phyloP scores from a whole-genome alignment of 1,140 invertebrate species.

The Drosophila ambigua region DNA sequence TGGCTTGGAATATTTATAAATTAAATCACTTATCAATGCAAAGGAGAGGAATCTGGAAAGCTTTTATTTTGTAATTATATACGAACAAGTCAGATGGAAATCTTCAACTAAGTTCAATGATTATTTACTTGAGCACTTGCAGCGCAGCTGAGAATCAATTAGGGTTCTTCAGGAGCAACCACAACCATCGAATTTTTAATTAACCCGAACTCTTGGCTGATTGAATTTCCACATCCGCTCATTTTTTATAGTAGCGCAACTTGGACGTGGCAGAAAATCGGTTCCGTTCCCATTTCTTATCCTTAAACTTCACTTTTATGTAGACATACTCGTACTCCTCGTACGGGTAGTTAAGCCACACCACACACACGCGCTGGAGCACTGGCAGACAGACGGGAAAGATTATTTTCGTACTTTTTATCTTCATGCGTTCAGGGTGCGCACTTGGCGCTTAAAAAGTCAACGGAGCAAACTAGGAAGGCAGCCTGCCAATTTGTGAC shows the following conservation, averaged over 20 bases:
- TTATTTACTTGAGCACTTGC: slow-evolving; percentile 1
- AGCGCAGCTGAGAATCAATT: slow-evolving; percentile 33
- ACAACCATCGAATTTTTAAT: slow-evolving; percentile 34
- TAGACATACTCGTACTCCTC: slow-evolving; percentile 40
- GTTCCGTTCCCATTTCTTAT: slow-evolving; percentile 22
- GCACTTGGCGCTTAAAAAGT: slow-evolving; percentile 62
- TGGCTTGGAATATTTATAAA: too few relatives aligned
- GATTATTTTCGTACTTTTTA: slow-evolving; percentile 57
- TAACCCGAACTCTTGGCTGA: slow-evolving; percentile 53
- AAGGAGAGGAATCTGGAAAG: too few relatives aligned
- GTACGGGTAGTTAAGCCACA: slow-evolving; percentile 48
- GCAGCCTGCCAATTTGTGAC: slow-evolving; percentile 65
- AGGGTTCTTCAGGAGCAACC: slow-evolving; percentile 31
- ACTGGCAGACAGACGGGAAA: slow-evolving; percentile 7
- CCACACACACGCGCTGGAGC: slow-evolving; percentile 8
- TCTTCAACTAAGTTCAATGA: not conserved
- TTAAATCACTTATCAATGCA: slow-evolving; percentile 10
- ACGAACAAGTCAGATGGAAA: too few relatives aligned
- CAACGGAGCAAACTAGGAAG: slow-evolving; percentile 55
- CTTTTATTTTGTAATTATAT: too few relatives aligned
- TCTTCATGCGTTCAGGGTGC: slow-evolving; percentile 57
- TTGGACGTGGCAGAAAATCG: slow-evolving; percentile 43
- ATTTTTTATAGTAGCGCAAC: slow-evolving; percentile 26
- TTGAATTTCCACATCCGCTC: slow-evolving; percentile 32
- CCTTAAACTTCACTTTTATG: slow-evolving; percentile 52